Percentiles rank a stretch among this genome's conserved stretches.
Conservation (phyloP, 1,140 invertebrate species). For the Drosophila bipectinata region DNA sequence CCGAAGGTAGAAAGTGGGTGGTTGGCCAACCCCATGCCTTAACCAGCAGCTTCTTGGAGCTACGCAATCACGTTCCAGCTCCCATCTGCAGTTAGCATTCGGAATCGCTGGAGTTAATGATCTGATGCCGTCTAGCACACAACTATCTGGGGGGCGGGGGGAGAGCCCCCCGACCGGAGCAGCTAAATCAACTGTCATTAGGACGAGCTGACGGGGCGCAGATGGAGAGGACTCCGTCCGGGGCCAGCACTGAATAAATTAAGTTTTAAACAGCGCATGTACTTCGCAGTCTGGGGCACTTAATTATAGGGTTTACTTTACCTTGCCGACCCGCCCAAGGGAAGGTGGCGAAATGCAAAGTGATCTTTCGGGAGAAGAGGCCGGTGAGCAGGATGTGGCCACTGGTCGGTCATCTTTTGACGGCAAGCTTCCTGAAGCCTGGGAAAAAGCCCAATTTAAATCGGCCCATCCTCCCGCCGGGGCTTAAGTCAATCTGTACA, state of each 20-base stretch:
- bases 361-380: not conserved
- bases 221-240: constrained; percentile 37
- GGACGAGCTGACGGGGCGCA: constrained; percentile 40
- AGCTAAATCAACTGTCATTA: constrained; percentile 78
- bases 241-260: constrained; percentile 70
- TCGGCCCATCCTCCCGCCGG: not conserved
- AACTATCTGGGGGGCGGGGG: constrained; percentile 53
- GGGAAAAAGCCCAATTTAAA: constrained; percentile 6
- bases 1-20: not conserved
- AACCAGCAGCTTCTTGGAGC: not conserved
- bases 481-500: not conserved
- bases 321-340: constrained; percentile 17
- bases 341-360: constrained; percentile 5
- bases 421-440: constrained; percentile 8
- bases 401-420: constrained; percentile 1
- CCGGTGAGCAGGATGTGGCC: constrained; percentile 8
- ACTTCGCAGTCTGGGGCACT: constrained; percentile 42
- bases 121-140: constrained; percentile 70
- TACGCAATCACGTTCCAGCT: constrained; percentile 67
- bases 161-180: constrained; percentile 22
- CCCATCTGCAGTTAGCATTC: constrained; percentile 74
- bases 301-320: constrained; percentile 61
- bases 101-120: constrained; percentile 77
- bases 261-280: constrained; percentile 58
- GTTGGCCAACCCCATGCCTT: constrained; percentile 8